phyloP scores from a whole-genome alignment of 2,113 vertebrate species.

The Nestor notabilis region DNA sequence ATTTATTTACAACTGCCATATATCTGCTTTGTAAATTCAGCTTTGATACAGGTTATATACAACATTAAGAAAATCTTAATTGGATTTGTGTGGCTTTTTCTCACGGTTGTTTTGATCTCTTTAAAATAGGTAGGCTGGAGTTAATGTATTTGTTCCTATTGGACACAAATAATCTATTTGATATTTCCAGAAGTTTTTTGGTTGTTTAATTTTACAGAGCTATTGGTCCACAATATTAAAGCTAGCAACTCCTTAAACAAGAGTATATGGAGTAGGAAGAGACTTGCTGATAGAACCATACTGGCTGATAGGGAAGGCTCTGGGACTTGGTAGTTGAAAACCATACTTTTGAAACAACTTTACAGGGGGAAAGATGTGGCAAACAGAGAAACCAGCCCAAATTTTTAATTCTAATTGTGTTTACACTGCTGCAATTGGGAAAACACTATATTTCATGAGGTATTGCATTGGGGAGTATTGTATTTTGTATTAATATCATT shows the following conservation, averaged over 20 bases:
- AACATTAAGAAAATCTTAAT: background rate
- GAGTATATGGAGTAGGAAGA: background rate
- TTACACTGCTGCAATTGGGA: background rate
- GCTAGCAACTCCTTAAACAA: background rate
- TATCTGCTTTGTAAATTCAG: background rate
- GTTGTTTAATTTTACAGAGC: background rate
- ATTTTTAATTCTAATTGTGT: background rate
- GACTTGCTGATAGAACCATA: background rate
- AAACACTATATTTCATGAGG: background rate
- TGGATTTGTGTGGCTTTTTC: background rate
- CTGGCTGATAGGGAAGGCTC: background rate
- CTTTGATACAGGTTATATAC: background rate
- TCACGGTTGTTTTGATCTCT: background rate
- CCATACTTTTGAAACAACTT: background rate
- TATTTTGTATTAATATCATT: background rate
- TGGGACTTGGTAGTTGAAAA: background rate
- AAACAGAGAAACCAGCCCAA: background rate
- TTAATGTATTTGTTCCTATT: background rate
- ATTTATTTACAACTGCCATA: background rate
- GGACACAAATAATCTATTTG: background rate
- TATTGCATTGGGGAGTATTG: background rate
- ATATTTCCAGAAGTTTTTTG: background rate
- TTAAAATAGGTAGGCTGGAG: background rate
- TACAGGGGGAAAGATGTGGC: background rate
- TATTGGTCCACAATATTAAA: background rate